Evolutionary conservation across 2,797 vertebrate genomes (phyloP), one percentile per base, ranked within the genome.

Genomic region (Paratrypauchen microcephalus): DNA sequence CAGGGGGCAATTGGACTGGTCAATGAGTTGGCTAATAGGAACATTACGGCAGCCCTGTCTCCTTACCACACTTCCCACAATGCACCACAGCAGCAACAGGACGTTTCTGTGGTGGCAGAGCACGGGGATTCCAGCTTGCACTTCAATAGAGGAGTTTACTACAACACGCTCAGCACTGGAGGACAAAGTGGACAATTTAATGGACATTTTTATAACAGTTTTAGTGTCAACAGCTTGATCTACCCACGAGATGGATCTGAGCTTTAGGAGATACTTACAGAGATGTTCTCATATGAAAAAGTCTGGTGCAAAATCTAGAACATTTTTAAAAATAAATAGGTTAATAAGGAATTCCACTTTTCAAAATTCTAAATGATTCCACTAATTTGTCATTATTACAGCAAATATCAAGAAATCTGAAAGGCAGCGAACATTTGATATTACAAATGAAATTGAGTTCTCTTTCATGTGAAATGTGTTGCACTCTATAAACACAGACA

Each of bases 171-270:
- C 75, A 92, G 84, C 61, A 69, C 93, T 15, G 59, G 32, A 39
- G 61, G n/a, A 56, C 97, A 96, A 82, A 86, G 86, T 52, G 91
- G 93, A 86, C 95, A 97, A 78, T 97, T 95, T 77, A 92, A 95
- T 88, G 88, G 94, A 68, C 95, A 96, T 74, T 97, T 98, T 88
- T 98, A 98, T 90, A 99, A 97, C 89, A 95, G 93, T 89, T 97
- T 98, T 92, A 96, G 96, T 0, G 96, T 99, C 68, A 99, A 97
- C 92, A 97, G 96, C 87, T 88, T 99, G 79, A 96, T 98, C 71
- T 98, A 98, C 60, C 94, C 96, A 9, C 81, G 96, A 72, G 97
- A 99, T n/a, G 96, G 97, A 65, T 92, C 95, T 0, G 97, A 99
- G 80, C 93, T 97, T 81, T 99, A 95, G 90, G 79, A 15, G 0